These are phyloP conservation scores for Dynastes hyllus DNA, from an alignment of 2,888 invertebrate species.

Conservation along the genomic window DNA sequence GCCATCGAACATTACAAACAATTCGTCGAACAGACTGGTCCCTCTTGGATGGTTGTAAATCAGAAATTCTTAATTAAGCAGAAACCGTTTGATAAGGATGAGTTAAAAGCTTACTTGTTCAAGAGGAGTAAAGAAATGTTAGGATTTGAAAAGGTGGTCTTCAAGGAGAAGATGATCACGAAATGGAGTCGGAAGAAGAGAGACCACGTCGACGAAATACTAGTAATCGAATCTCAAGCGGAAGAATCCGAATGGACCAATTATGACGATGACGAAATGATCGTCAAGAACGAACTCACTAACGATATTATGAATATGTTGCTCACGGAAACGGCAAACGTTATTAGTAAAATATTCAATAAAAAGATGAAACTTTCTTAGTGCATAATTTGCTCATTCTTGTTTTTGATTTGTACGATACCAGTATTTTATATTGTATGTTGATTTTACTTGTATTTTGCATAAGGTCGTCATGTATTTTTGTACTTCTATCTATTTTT, in stretches of 20 bases:
- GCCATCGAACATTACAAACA: slow-evolving; percentile 73
- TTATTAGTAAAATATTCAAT: slow-evolving; percentile 61
- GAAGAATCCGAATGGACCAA: slow-evolving; percentile 85
- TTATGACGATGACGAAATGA: slow-evolving; percentile 81
- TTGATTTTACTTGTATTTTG: slow-evolving; percentile 51
- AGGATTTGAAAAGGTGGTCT: slow-evolving; percentile 72
- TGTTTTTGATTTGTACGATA: slow-evolving; percentile 46
- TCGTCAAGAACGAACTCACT: slow-evolving; percentile 78
- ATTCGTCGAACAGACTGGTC: slow-evolving; percentile 70
- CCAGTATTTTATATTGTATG: slow-evolving; percentile 51
- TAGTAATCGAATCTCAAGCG: slow-evolving; percentile 80
- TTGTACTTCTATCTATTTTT: slow-evolving; percentile 55
- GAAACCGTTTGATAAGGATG: slow-evolving; percentile 71
- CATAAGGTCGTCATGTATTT: slow-evolving; percentile 52
- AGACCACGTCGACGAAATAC: slow-evolving; percentile 82
- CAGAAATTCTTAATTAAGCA: slow-evolving; percentile 68
- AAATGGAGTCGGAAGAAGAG: slow-evolving; percentile 79
- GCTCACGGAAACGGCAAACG: slow-evolving; percentile 71
- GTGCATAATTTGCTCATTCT: slow-evolving; percentile 50
- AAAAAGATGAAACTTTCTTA: slow-evolving; percentile 55
- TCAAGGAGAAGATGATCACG: slow-evolving; percentile 75
- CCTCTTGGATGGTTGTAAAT: slow-evolving; percentile 74
- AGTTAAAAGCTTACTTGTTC: slow-evolving; percentile 72
- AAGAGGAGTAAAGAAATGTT: slow-evolving; percentile 74
- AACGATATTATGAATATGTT: slow-evolving; percentile 75